Evolutionary conservation across 1,140 invertebrate species (phyloP).

Genomic region (Drosophila tani): DNA sequence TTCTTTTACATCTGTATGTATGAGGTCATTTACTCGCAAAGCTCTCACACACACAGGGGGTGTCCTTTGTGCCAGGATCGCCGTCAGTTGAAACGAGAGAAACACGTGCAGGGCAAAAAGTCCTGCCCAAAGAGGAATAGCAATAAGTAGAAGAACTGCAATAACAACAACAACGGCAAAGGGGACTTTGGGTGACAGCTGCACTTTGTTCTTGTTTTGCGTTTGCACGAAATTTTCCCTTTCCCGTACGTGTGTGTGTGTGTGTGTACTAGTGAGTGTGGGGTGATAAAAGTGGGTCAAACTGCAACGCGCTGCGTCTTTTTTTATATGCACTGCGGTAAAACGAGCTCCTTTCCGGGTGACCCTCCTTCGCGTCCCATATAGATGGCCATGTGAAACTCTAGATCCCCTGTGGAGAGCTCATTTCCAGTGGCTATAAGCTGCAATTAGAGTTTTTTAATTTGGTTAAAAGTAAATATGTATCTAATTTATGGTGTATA

Average conservation of each 20-base stretch:
- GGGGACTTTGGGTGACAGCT: slow-evolving; percentile 52
- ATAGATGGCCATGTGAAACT: not conserved
- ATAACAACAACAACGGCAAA: slow-evolving; percentile 30
- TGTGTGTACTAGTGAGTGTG: slow-evolving; percentile 18
- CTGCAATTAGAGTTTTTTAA: not conserved
- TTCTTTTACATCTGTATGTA: slow-evolving; percentile 22
- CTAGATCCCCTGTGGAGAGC: not conserved
- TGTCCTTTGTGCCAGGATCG: slow-evolving; percentile 46
- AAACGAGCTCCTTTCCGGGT: slow-evolving; percentile 42
- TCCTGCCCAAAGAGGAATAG: slow-evolving; percentile 8
- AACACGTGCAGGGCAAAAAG: slow-evolving; percentile 35
- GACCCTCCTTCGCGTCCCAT: slow-evolving; percentile 7
- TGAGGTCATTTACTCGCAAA: slow-evolving; percentile 77
- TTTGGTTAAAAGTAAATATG: no score
- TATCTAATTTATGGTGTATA: no score
- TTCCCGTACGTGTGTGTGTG: slow-evolving; percentile 27
- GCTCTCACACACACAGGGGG: slow-evolving; percentile 21
- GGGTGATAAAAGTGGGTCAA: slow-evolving; percentile 70
- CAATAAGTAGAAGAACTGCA: slow-evolving; percentile 9
- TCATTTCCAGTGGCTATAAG: no score
- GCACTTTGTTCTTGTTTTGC: slow-evolving; percentile 59
- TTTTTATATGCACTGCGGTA: slow-evolving; percentile 59
- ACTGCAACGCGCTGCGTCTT: slow-evolving; percentile 65
- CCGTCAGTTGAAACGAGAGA: slow-evolving; percentile 5
- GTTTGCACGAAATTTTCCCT: slow-evolving; percentile 62